phyloP scores from a whole-genome alignment of 2,797 vertebrate species.

The Pyrrhura leucotis region DNA sequence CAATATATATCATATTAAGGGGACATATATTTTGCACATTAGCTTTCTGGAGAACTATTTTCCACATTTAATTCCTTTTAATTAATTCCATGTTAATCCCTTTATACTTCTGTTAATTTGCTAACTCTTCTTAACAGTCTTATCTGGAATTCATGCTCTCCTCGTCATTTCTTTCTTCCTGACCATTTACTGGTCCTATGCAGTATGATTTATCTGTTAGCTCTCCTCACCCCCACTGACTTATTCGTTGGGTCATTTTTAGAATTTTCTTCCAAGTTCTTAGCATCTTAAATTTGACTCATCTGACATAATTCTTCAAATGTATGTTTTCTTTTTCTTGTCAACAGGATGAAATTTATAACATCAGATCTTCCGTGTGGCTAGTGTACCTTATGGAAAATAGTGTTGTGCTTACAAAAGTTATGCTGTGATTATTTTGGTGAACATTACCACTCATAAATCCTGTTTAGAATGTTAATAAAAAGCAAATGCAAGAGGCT shows the following conservation, averaged over 20 bases:
- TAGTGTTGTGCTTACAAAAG: not conserved
- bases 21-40: not conserved
- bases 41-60: not conserved
- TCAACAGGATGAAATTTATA: not conserved
- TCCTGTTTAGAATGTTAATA: not conserved
- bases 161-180: not conserved
- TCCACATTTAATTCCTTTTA: not conserved
- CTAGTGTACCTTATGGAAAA: not conserved
- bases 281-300: not conserved
- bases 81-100: not conserved
- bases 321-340: not conserved
- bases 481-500: not conserved
- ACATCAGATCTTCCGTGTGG: not conserved
- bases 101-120: not conserved
- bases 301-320: not conserved
- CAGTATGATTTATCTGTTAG: not conserved
- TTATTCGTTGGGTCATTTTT: not conserved
- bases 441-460: not conserved
- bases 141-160: not conserved
- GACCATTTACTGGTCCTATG: not conserved
- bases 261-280: not conserved
- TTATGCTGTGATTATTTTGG: not conserved
- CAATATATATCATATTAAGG: not conserved
- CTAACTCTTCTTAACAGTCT: not conserved
- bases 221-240: not conserved